Base-by-base conservation (phyloP, 2,113 vertebrate species). In the Mystacornis crossleyi region DNA sequence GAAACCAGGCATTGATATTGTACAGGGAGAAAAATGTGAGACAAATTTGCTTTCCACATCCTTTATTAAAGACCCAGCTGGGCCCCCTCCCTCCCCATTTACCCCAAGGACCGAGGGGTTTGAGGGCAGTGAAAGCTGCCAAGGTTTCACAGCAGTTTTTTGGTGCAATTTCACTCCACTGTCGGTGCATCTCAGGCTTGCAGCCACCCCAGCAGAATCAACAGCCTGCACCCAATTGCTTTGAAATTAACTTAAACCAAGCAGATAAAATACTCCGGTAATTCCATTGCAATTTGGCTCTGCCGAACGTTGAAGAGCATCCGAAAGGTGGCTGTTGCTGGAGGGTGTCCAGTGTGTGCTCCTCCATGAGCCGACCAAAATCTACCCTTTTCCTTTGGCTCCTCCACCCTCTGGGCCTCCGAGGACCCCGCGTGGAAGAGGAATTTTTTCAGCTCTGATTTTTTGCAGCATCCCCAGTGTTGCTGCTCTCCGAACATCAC, bases 291-390 rank as follows among this genome's bases (percentile, higher is more conserved):
- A 18, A 0, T 62, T 50, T 58, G 65, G 65, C 61, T 73, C 67
- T 8, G 26, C 4, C 48, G 70, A 54, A 61, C 8, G 1, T 3
- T 8, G 34, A 69, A 29, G 47, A 85, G 61, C 47, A 45, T 14
- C 78, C 0, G 0, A 50, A 62, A n/a, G 3, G 47, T 0, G 0
- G 31, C 36, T 8, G 18, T 5, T 18, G 50, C n/a, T 51, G 6
- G 64, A 62, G 7, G 29, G 26, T 23, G 67, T 10, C 73, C 10
- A 3, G 2, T 1, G 8, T 1, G 2, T 31, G 36, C 8, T 33
- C 33, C 29, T 50, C 13, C 31, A 42, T 64, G 69, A 48, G 23
- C 20, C 5, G 29, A 14, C 12, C 11, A 40, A 54, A 25, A 4
- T 0, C 2, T 25, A 18, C 3, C 29, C 19, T 24, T 51, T 73